These are phyloP conservation scores for Mizuhopecten yessoensis DNA, from an alignment of 1,140 invertebrate genomes.

Conservation along the genomic window DNA sequence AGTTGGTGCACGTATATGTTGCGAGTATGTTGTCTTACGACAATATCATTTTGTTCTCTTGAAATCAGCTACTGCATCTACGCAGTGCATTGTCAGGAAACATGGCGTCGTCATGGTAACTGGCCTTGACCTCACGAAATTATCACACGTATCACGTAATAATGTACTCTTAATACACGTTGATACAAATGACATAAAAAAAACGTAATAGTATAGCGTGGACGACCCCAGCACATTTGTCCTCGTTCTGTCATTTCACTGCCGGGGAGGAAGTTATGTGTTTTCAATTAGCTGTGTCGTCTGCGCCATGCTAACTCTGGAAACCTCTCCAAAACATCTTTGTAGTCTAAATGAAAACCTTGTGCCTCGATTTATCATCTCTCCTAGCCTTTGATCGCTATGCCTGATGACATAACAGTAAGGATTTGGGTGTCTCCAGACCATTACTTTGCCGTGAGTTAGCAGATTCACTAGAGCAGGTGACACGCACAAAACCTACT, in stretches of 20 bases:
- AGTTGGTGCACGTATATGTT: no score
- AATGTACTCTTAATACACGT: background rate
- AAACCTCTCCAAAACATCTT: background rate
- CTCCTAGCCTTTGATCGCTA: background rate
- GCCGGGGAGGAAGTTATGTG: background rate
- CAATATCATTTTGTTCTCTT: no score
- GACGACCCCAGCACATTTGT: background rate
- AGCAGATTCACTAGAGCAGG: background rate
- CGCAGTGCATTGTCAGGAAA: background rate
- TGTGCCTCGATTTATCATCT: background rate
- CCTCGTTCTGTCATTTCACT: background rate
- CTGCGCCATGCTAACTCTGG: background rate
- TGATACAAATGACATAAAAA: background rate
- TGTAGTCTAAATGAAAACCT: background rate
- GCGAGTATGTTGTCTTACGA: no score
- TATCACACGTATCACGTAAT: background rate
- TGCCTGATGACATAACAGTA: background rate
- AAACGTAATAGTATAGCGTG: background rate
- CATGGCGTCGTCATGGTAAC: background rate
- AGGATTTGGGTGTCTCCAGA: background rate
- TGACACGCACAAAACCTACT: background rate
- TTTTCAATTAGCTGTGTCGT: background rate
- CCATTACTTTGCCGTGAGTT: background rate
- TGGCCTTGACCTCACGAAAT: background rate
- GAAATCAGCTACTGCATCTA: no score